Conservation (phyloP, 2,888 invertebrate genomes). For the Brachypterus glaber region DNA sequence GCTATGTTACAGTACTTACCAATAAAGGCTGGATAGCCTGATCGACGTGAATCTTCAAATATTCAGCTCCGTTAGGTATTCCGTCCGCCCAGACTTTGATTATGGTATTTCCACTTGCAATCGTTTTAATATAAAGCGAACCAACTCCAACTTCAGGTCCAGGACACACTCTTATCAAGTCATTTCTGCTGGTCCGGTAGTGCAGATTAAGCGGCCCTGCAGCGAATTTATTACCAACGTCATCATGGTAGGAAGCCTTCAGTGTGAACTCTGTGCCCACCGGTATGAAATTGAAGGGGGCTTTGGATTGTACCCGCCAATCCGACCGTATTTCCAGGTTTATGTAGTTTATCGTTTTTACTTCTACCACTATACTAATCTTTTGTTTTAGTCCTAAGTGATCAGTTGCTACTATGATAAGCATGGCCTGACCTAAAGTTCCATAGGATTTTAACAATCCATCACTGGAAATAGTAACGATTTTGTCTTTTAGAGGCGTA, state of each 20-base stretch:
- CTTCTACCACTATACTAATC: conserved; percentile 44
- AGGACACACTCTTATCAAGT: conserved; percentile 34
- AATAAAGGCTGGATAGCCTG: conserved; percentile 36
- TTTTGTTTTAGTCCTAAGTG: conserved; percentile 46
- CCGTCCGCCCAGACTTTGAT: conserved; percentile 43
- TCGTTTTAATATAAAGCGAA: conserved; percentile 40
- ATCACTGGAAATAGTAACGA: conserved; percentile 31
- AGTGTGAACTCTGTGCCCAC: conserved; percentile 45
- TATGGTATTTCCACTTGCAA: conserved; percentile 43
- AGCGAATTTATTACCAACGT: conserved; percentile 46
- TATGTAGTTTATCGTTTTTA: conserved; percentile 43
- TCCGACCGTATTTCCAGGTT: conserved; percentile 34
- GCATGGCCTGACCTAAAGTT: conserved; percentile 36
- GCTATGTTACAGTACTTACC: too few species aligned
- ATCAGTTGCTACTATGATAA: conserved; percentile 44
- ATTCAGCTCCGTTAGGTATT: conserved; percentile 36
- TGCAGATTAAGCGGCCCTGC: conserved; percentile 43
- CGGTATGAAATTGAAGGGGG: conserved; percentile 37
- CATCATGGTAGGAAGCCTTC: conserved; percentile 46
- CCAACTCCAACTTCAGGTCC: conserved; percentile 44
- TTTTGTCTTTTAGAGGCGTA: conserved; percentile 20
- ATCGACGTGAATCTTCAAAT: conserved; percentile 37
- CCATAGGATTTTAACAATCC: conserved; percentile 36
- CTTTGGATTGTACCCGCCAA: conserved; percentile 32
- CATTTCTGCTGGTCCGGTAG: conserved; percentile 43